These are phyloP conservation scores for Sandelia bainsii DNA, from an alignment of 2,797 vertebrate genomes.

Conservation along the genomic window DNA sequence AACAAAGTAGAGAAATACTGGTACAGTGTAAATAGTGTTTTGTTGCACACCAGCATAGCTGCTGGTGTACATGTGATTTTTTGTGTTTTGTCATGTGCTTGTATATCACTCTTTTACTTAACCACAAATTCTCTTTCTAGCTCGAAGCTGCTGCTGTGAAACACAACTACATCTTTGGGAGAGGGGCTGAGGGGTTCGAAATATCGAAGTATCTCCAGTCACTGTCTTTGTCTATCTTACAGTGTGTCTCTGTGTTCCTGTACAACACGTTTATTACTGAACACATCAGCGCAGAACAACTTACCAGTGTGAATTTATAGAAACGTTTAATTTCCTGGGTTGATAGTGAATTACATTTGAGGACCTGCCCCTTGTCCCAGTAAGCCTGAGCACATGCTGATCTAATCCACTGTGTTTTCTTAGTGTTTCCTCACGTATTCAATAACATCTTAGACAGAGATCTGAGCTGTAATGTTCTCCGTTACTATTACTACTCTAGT, in stretches of 20 bases:
- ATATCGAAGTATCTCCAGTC: neutral
- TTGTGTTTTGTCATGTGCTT: neutral
- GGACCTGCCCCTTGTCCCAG: neutral
- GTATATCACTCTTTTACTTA: neutral
- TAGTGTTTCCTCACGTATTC: neutral
- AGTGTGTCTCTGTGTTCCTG: neutral
- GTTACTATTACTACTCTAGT: neutral
- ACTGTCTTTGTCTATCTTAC: too few relatives aligned
- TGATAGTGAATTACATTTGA: neutral
- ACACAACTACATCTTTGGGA: neutral
- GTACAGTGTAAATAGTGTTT: too few relatives aligned
- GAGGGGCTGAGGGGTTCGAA: neutral
- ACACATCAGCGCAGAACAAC: neutral
- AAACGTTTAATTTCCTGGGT: neutral
- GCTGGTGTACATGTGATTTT: too few relatives aligned
- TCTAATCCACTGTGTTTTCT: neutral
- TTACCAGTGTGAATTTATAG: neutral
- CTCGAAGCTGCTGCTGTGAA: neutral
- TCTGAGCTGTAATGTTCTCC: neutral
- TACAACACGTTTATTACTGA: neutral
- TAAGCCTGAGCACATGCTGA: neutral
- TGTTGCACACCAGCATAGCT: too few relatives aligned
- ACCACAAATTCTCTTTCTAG: neutral
- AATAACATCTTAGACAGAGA: neutral
- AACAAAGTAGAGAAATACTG: too few relatives aligned